These are phyloP conservation scores for Lutraria lutraria DNA, from an alignment of 2,888 invertebrate species.

Conservation along the genomic window DNA sequence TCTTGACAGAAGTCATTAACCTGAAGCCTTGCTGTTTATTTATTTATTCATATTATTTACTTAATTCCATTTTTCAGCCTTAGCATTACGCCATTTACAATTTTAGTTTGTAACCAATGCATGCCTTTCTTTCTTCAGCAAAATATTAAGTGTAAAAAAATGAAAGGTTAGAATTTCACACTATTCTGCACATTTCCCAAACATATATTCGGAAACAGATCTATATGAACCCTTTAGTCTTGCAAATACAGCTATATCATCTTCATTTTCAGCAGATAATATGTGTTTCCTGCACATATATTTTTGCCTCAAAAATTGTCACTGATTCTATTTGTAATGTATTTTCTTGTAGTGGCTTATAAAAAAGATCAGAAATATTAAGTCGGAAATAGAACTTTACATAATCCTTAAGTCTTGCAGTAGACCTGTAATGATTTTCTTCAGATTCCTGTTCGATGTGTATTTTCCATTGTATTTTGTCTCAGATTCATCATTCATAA, in stretches of 20 bases:
- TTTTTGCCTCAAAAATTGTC: no score
- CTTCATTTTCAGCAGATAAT: slow-evolving; percentile 1
- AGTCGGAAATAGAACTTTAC: no score
- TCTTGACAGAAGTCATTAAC: not conserved
- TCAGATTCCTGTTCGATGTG: no score
- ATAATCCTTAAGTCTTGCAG: no score
- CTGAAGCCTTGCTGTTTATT: not conserved
- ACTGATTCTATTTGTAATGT: no score
- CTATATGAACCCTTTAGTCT: not conserved
- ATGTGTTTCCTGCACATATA: no score
- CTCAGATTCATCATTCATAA: no score
- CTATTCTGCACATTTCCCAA: not conserved
- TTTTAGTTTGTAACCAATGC: not conserved
- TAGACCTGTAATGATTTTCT: no score
- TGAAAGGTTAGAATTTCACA: slow-evolving; percentile 5
- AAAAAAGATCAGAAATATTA: no score
- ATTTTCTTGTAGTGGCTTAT: no score
- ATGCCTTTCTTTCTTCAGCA: slow-evolving; percentile 14
- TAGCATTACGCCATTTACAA: not conserved
- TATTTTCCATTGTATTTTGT: no score
- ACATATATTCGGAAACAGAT: slow-evolving; percentile 8
- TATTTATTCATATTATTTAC: not conserved
- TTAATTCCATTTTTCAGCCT: not conserved
- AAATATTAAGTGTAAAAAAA: slow-evolving; percentile 6
- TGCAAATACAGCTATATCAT: not conserved